These are phyloP conservation scores for Pelvicachromis taeniatus DNA, from an alignment of 2,113 vertebrate species.

Conservation along the genomic window DNA sequence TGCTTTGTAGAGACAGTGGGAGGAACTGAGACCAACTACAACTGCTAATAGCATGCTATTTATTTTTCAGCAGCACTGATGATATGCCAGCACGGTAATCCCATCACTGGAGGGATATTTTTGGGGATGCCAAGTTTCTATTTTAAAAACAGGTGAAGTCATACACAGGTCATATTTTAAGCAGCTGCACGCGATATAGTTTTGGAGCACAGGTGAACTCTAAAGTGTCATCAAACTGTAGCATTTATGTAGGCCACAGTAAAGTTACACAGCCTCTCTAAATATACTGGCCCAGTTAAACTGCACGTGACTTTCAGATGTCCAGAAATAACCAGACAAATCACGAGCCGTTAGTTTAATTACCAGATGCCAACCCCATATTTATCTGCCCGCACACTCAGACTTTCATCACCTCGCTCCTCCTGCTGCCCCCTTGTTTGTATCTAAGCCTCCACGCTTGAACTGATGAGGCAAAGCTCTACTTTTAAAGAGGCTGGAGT, in stretches of 20 bases:
- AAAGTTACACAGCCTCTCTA: conserved; percentile 41
- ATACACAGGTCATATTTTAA: conserved; percentile 23
- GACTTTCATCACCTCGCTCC: conserved; percentile 35
- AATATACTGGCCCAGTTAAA: conserved; percentile 65
- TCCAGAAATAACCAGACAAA: conserved; percentile 54
- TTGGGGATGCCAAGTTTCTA: conserved; percentile 6
- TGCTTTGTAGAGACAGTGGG: background rate
- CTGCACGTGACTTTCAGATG: conserved; percentile 38
- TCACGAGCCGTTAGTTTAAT: conserved; percentile 31
- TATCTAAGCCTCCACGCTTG: background rate
- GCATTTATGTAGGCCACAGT: conserved; percentile 57
- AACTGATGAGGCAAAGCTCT: conserved; percentile 32
- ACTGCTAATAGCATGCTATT: background rate
- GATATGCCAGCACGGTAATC: conserved; percentile 21
- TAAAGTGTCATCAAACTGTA: conserved; percentile 22
- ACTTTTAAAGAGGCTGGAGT: conserved; percentile 45
- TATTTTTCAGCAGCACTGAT: conserved; percentile 11
- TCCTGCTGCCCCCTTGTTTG: background rate
- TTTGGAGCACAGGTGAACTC: conserved; percentile 7
- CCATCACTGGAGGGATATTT: conserved; percentile 27
- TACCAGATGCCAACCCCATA: conserved; percentile 30
- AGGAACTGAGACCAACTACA: background rate
- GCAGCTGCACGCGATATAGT: conserved; percentile 22
- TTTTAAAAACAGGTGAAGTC: conserved; percentile 46
- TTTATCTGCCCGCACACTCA: conserved; percentile 39